Evolutionary conservation across 2,888 invertebrate genomes (phyloP).

Genomic region (Scelioninae gen. 2): DNA sequence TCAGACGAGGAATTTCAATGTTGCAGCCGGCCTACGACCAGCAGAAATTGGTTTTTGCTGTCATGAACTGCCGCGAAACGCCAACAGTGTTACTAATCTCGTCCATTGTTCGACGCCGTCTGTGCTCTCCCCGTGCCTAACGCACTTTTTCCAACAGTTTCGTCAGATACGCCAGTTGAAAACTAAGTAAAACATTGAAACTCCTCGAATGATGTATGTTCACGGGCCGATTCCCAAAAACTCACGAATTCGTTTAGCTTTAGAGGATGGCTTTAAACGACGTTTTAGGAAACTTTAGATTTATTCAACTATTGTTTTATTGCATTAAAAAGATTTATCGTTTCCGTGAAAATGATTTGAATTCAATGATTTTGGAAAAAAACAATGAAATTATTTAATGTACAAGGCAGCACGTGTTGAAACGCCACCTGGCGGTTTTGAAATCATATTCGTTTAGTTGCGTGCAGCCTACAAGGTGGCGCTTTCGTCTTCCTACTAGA

Average conservation of each 20-base stretch:
- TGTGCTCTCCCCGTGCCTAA: slow-evolving; percentile 21
- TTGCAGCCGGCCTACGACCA: slow-evolving; percentile 35
- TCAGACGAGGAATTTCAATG: slow-evolving; percentile 49
- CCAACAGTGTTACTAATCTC: slow-evolving; percentile 38
- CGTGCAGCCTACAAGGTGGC: too few species aligned
- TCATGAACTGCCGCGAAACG: slow-evolving; percentile 39
- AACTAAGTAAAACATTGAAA: slow-evolving; percentile 31
- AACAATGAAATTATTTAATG: too few species aligned
- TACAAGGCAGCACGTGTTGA: too few species aligned
- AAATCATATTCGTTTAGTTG: too few species aligned
- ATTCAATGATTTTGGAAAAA: too few species aligned
- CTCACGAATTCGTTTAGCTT: slow-evolving; percentile 10
- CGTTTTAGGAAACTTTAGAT: too few species aligned
- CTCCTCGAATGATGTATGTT: slow-evolving; percentile 16
- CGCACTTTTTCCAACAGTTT: slow-evolving; percentile 37
- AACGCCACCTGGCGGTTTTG: too few species aligned
- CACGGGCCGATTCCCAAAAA: slow-evolving; percentile 10
- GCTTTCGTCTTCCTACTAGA: too few species aligned
- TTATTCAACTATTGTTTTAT: too few species aligned
- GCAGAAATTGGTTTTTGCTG: slow-evolving; percentile 51
- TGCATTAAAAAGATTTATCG: too few species aligned
- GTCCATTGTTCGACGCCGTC: slow-evolving; percentile 23
- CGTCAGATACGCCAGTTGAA: slow-evolving; percentile 16
- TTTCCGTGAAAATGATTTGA: too few species aligned
- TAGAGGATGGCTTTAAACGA: background rate